A percentile compares a stretch with the other conserved stretches of the same genome.
phyloP scores from a whole-genome alignment of 2,797 vertebrate species.

The Pipistrellus pygmaeus region DNA sequence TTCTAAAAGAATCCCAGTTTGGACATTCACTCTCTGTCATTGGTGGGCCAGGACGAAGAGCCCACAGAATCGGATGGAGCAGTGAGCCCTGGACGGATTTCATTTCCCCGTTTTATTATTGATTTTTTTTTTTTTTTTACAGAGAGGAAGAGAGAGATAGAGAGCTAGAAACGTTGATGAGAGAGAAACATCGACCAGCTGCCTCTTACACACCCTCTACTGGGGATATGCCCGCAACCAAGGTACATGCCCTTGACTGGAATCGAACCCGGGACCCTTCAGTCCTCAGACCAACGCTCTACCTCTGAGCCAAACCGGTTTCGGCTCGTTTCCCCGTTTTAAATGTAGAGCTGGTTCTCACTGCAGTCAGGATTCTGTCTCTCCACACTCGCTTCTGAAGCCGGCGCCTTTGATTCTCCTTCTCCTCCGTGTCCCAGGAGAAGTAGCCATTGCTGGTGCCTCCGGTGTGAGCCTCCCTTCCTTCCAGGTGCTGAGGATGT shows the following conservation, averaged over 20 bases:
- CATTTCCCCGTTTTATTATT: neutral
- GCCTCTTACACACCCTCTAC: no score
- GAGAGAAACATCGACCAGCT: no score
- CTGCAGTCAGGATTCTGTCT: neutral
- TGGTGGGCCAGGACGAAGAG: neutral
- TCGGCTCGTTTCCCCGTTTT: neutral
- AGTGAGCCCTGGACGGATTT: fast-evolving
- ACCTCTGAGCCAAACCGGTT: no score
- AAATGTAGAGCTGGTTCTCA: neutral
- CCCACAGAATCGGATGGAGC: neutral
- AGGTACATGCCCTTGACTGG: no score
- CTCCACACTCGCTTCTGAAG: neutral
- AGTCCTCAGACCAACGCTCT: no score
- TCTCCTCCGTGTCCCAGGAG: neutral
- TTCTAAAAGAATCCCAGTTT: neutral
- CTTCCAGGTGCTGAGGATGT: constrained; percentile 91
- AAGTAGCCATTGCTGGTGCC: neutral
- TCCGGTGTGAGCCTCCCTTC: neutral
- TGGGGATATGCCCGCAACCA: no score
- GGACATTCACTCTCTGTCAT: neutral
- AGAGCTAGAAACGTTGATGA: no score
- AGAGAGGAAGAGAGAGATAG: no score
- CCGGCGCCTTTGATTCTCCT: neutral
- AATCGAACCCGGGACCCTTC: no score
- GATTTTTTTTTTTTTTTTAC: no score